These are phyloP conservation scores for Vandiemenella viatica DNA, from an alignment of 2,888 invertebrate species.

Conservation along the genomic window DNA sequence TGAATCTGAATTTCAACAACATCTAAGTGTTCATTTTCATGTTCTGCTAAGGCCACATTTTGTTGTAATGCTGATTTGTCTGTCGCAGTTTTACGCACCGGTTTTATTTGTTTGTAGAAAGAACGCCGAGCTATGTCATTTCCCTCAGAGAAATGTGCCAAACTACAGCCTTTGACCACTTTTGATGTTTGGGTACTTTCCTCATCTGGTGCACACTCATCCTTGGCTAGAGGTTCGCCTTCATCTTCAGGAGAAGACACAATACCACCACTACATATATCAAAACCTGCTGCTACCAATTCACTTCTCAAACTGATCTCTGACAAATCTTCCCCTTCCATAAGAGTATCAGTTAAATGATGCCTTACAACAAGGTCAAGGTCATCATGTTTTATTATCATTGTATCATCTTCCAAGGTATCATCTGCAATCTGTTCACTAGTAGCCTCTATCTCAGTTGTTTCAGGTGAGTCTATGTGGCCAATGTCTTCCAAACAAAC, in stretches of 20 bases:
- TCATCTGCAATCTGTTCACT: slow-evolving; percentile 3
- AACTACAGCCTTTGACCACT: slow-evolving; percentile 49
- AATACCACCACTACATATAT: not conserved
- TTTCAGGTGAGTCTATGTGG: slow-evolving; percentile 72
- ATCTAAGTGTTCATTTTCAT: slow-evolving; percentile 7
- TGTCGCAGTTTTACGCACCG: not conserved
- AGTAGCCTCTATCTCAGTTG: slow-evolving; percentile 39
- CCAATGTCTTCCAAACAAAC: slow-evolving; percentile 37
- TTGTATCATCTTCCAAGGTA: slow-evolving; percentile 1
- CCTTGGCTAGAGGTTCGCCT: not conserved
- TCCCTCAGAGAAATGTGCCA: slow-evolving; percentile 70
- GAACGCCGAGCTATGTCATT: slow-evolving; percentile 68
- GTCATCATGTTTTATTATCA: not conserved
- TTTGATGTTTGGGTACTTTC: slow-evolving; percentile 20
- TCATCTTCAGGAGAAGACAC: slow-evolving; percentile 5
- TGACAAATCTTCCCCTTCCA: not conserved
- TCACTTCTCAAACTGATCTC: slow-evolving; percentile 11
- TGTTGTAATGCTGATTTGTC: not conserved
- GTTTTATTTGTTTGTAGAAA: slow-evolving; percentile 28
- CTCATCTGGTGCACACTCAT: slow-evolving; percentile 18
- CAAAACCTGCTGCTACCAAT: slow-evolving; percentile 21
- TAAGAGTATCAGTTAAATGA: not conserved
- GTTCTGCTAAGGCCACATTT: slow-evolving; percentile 7
- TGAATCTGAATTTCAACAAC: slow-evolving; percentile 15
- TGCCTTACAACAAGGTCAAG: not conserved